Conservation (phyloP, 2,888 invertebrate genomes). For the Drosophila rellima region DNA sequence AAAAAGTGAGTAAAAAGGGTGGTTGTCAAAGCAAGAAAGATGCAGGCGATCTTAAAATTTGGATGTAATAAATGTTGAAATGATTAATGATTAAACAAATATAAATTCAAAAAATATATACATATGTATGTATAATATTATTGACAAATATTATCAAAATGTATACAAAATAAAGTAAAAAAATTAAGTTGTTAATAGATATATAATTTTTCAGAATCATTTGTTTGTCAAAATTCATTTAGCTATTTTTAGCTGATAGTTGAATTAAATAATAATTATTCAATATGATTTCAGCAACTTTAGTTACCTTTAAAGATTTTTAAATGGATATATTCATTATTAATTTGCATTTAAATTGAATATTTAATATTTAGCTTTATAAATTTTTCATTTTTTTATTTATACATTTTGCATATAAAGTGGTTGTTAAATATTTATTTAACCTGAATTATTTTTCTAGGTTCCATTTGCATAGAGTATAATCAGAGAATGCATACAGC, state of each 20-base stretch:
- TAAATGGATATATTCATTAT: too few species aligned
- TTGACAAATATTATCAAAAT: too few species aligned
- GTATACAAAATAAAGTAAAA: not conserved
- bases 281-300: not conserved
- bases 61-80: not conserved
- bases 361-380: not conserved
- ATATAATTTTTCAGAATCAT: not conserved
- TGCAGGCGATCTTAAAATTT: not conserved
- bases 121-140: too few species aligned
- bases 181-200: not conserved
- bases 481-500: constrained; percentile 4
- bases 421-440: constrained; percentile 3
- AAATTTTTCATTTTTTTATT: not conserved
- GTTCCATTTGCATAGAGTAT: constrained; percentile 4
- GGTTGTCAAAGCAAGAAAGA: not conserved
- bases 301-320: not conserved
- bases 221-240: too few species aligned
- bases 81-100: not conserved
- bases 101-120: too few species aligned
- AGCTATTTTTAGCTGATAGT: not conserved
- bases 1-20: not conserved
- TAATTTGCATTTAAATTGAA: not conserved
- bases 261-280: not conserved
- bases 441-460: not conserved
- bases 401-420: not conserved